A percentile compares a stretch with the other conserved stretches of the same genome.
phyloP scores from a whole-genome alignment of 2,113 vertebrate genomes.

The Petaurus breviceps region DNA sequence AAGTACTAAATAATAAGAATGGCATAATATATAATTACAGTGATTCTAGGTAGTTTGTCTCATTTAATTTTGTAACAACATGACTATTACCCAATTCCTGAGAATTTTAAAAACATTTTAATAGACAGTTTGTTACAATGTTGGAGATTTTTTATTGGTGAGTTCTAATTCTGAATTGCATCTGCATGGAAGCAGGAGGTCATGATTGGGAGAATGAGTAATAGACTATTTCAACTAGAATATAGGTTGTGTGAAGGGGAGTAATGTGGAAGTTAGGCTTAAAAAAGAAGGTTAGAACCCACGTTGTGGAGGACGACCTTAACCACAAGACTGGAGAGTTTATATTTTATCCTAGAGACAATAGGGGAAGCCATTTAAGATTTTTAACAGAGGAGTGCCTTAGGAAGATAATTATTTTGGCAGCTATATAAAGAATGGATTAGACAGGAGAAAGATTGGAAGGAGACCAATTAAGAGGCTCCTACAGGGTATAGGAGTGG shows the following conservation, averaged over 20 bases:
- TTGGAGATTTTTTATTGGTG: background rate
- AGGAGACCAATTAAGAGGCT: background rate
- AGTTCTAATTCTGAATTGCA: background rate
- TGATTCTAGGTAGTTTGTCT: background rate
- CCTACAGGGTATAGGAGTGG: background rate
- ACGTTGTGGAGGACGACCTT: background rate
- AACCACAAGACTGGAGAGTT: background rate
- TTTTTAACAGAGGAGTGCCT: background rate
- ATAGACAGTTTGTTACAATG: background rate
- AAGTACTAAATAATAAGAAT: background rate
- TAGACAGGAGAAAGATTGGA: background rate
- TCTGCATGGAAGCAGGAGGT: background rate
- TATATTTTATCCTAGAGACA: background rate
- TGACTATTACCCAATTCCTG: background rate
- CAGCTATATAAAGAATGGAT: background rate
- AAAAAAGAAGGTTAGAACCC: background rate
- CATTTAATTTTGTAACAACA: background rate
- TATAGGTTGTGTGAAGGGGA: background rate
- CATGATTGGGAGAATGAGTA: background rate
- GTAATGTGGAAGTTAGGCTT: background rate
- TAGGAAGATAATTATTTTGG: background rate
- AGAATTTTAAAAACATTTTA: background rate
- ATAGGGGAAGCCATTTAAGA: background rate
- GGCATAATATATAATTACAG: background rate
- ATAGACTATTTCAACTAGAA: background rate